phyloP scores from a whole-genome alignment of 30 jellyfish, hydroid and myxozoan genomes.

The Hydractinia echinata region DNA sequence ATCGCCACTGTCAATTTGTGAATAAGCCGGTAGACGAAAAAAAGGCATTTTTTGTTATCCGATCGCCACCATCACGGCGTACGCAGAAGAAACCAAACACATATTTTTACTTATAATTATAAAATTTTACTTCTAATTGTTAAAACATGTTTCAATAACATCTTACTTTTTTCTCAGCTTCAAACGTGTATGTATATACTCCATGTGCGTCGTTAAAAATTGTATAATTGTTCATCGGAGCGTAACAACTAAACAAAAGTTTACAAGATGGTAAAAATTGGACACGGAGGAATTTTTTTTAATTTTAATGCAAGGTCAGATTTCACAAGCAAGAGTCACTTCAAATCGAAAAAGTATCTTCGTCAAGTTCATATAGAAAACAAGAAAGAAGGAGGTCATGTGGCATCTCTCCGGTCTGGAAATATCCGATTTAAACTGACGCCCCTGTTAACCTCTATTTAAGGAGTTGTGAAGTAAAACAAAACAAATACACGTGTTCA shows the following conservation, averaged over 20 bases:
- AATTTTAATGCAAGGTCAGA: no score
- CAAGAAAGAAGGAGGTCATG: no score
- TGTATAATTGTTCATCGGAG: slow-evolving; percentile 84
- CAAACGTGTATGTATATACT: slow-evolving; percentile 78
- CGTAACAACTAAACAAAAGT: slow-evolving; percentile 54
- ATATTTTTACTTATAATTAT: neutral
- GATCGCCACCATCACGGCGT: no score
- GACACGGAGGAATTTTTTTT: no score
- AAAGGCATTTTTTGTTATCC: neutral
- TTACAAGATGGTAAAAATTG: neutral
- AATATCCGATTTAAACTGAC: no score
- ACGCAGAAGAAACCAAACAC: neutral
- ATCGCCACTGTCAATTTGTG: slow-evolving; percentile 63
- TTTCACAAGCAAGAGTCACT: no score
- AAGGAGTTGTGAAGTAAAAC: neutral
- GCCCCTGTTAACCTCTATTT: no score
- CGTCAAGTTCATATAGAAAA: no score
- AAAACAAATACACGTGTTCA: neutral
- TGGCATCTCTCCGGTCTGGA: no score
- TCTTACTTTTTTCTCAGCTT: slow-evolving; percentile 80
- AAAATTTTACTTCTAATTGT: neutral
- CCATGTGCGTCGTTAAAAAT: slow-evolving; percentile 88
- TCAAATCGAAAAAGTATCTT: no score
- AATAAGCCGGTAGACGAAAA: slow-evolving; percentile 43
- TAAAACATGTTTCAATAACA: no score